phyloP scores from a whole-genome alignment of 2,888 invertebrate genomes.

The Catocala sponsa region DNA sequence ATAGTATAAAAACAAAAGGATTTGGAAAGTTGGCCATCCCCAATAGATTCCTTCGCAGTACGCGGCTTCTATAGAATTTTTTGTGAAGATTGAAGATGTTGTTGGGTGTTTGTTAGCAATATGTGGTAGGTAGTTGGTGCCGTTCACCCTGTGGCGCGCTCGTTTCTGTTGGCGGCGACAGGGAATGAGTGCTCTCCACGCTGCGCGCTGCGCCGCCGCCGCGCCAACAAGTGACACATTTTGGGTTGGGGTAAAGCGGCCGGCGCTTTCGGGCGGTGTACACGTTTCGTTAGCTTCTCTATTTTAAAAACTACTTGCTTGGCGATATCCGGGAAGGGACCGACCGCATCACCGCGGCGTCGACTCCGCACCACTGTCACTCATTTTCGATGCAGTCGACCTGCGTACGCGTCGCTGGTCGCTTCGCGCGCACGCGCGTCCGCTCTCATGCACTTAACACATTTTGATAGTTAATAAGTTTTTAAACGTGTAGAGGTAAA shows the following conservation, averaged over 20 bases:
- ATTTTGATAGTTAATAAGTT: conserved; percentile 74
- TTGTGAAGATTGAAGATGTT: conserved; percentile 56
- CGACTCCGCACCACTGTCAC: conserved; percentile 73
- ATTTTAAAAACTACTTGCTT: conserved; percentile 85
- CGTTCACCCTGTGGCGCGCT: conserved; percentile 71
- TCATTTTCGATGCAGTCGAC: conserved; percentile 85
- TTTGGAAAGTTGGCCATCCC: conserved; percentile 58
- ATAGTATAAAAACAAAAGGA: conserved; percentile 57
- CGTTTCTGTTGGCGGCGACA: conserved; percentile 58
- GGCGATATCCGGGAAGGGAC: conserved; percentile 87
- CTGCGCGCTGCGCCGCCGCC: conserved; percentile 61
- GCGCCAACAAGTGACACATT: conserved; percentile 82
- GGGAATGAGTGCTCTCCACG: conserved; percentile 59
- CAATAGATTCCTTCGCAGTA: conserved; percentile 57
- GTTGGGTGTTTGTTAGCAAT: conserved; percentile 62
- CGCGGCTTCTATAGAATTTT: conserved; percentile 65
- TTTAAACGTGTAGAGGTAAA: conserved; percentile 68
- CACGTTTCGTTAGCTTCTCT: conserved; percentile 87
- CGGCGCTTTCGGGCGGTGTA: conserved; percentile 85
- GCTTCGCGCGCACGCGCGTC: conserved; percentile 82
- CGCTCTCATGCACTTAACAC: conserved; percentile 73
- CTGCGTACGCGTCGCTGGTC: conserved; percentile 84
- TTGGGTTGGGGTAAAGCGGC: conserved; percentile 82
- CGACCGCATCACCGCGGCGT: conserved; percentile 77
- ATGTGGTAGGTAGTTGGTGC: conserved; percentile 64